phyloP scores from a whole-genome alignment of 2,888 invertebrate genomes.

The Vannuccia rotundouncinata region DNA sequence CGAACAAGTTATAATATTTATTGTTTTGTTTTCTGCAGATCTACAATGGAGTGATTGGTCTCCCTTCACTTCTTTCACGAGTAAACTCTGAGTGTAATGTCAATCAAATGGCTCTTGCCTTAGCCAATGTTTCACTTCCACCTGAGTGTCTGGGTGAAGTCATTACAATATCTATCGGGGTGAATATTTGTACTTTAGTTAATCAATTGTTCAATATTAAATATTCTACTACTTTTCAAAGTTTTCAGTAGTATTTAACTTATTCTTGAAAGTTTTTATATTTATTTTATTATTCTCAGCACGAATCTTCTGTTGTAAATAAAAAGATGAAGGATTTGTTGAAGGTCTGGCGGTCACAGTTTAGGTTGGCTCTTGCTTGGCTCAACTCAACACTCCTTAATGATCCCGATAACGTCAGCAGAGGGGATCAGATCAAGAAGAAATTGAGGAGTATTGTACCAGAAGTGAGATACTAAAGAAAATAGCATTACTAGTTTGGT shows the following conservation, averaged over 20 bases:
- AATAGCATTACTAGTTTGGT: background rate
- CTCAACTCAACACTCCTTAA: background rate
- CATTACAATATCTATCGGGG: background rate
- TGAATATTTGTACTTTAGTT: background rate
- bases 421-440: background rate
- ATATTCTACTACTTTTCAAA: background rate
- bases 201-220: background rate
- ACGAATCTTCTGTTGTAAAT: background rate
- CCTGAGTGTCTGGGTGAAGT: background rate
- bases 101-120: background rate
- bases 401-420: no score
- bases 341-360: background rate
- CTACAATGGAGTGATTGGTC: background rate
- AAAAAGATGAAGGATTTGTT: background rate
- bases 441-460: background rate
- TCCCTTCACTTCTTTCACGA: background rate
- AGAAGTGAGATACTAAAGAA: background rate
- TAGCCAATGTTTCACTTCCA: background rate
- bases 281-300: background rate
- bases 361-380: background rate
- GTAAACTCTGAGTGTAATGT: background rate
- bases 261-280: no score
- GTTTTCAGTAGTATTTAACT: no score
- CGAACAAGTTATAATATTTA: background rate
- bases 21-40: background rate